Conservation (phyloP, 2,113 vertebrate genomes). For the Macrotus californicus region DNA sequence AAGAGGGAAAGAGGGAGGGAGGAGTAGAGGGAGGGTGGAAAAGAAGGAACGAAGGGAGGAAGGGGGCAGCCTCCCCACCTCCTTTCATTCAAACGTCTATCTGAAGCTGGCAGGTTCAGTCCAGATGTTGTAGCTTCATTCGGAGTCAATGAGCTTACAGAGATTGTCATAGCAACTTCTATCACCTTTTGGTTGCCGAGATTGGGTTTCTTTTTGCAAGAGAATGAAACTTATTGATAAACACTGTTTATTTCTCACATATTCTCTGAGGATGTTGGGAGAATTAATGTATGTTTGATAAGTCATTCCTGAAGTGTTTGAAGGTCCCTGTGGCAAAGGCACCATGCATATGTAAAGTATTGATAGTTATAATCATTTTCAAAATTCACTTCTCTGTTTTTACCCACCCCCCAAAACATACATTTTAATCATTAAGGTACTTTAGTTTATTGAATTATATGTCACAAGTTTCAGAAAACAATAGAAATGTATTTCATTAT, state of each 20-base stretch:
- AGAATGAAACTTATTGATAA: constrained; percentile 46
- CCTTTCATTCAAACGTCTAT: background rate
- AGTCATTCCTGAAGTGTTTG: constrained; percentile 1
- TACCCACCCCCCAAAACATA: background rate
- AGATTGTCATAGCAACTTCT: background rate
- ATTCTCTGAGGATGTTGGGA: background rate
- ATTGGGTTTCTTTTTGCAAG: background rate
- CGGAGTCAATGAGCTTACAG: background rate
- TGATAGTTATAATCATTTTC: background rate
- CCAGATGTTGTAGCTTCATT: background rate
- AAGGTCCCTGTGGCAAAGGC: background rate
- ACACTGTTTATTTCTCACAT: background rate
- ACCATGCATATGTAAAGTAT: background rate
- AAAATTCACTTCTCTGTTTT: constrained; percentile 19
- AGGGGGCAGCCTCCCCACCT: accelerated
- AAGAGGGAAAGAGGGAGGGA: background rate
- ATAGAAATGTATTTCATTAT: background rate
- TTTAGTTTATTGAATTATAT: background rate
- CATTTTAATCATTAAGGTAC: background rate
- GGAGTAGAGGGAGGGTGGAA: background rate
- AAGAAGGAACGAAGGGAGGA: background rate
- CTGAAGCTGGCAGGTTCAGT: background rate
- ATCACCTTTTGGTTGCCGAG: background rate
- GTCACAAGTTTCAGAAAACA: background rate
- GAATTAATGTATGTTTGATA: constrained; percentile 1